These are phyloP conservation scores for Percina caprodes DNA, from an alignment of 2,113 vertebrate genomes.

Conservation along the genomic window DNA sequence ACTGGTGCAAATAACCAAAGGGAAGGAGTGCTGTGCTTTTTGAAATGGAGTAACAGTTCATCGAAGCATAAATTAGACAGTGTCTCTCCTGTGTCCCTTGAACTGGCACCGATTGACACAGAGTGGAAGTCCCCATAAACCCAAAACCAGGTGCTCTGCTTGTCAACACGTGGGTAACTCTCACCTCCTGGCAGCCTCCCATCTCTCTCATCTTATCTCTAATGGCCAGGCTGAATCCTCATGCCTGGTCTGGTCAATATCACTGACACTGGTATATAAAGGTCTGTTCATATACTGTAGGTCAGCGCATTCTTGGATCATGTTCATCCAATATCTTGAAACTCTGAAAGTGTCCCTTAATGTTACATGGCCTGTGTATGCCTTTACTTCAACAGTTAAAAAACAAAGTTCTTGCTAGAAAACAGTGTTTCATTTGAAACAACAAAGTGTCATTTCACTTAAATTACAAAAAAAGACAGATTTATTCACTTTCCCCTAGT, in stretches of 20 bases:
- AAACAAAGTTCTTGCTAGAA: background rate
- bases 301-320: constrained; percentile 18
- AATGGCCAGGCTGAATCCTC: constrained; percentile 26
- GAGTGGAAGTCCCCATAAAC: constrained; percentile 54
- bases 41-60: constrained; percentile 42
- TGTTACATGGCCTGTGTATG: background rate
- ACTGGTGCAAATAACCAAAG: constrained; percentile 51
- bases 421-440: background rate
- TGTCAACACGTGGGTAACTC: constrained; percentile 60
- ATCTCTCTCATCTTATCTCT: constrained; percentile 50
- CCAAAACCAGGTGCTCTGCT: constrained; percentile 35
- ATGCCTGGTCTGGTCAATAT: constrained; percentile 46
- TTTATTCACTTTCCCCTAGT: background rate
- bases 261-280: constrained; percentile 38
- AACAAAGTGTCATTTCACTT: background rate
- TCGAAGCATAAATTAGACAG: constrained; percentile 38
- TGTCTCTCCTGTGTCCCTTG: background rate
- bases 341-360: background rate
- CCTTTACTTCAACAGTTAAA: background rate
- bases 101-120: constrained; percentile 41
- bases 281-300: background rate
- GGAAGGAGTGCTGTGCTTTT: constrained; percentile 21
- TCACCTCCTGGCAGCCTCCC: constrained; percentile 16
- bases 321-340: background rate
- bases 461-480: background rate